Percentiles rank a stretch among this genome's conserved stretches.
These are phyloP conservation scores for Xenopus petersii DNA, from an alignment of 2,797 vertebrate genomes.

Conservation along the genomic window DNA sequence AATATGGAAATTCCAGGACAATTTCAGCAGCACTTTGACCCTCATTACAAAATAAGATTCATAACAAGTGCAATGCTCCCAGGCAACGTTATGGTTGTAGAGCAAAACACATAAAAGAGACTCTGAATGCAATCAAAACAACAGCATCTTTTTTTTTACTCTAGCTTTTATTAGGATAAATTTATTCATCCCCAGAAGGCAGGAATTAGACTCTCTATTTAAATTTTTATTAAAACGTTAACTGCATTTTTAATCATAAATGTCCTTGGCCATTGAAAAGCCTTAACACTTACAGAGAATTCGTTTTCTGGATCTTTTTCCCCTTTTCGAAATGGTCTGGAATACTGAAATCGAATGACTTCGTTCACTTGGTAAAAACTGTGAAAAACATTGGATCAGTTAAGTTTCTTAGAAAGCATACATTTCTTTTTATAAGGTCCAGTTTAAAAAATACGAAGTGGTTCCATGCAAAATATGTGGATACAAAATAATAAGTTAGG, in stretches of 20 bases:
- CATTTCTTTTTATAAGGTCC: too few relatives aligned
- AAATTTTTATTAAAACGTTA: neutral
- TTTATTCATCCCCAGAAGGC: neutral
- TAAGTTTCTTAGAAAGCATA: too few relatives aligned
- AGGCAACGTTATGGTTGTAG: neutral
- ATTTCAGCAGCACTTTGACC: too few relatives aligned
- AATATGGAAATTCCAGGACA: too few relatives aligned
- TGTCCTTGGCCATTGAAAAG: constrained; percentile 3
- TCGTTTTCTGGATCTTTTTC: constrained; percentile 96
- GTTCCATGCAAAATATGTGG: too few relatives aligned
- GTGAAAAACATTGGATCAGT: constrained; percentile 20
- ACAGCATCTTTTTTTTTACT: neutral
- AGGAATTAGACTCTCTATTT: neutral
- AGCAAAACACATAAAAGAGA: neutral
- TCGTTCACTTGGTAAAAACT: constrained; percentile 97
- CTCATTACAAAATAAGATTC: neutral
- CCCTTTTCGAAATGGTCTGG: constrained; percentile 86
- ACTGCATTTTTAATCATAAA: constrained; percentile 1
- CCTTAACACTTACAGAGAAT: constrained; percentile 79
- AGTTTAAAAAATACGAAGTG: too few relatives aligned
- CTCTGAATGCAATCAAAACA: neutral
- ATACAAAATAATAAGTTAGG: too few relatives aligned
- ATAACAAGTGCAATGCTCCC: neutral
- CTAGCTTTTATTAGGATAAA: constrained; percentile 8
- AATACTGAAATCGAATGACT: constrained; percentile 94